Percentiles rank a stretch among this genome's conserved stretches.
Evolutionary conservation across 2,113 vertebrate genomes (phyloP).

Genomic region (Neolamprologus brichardi): DNA sequence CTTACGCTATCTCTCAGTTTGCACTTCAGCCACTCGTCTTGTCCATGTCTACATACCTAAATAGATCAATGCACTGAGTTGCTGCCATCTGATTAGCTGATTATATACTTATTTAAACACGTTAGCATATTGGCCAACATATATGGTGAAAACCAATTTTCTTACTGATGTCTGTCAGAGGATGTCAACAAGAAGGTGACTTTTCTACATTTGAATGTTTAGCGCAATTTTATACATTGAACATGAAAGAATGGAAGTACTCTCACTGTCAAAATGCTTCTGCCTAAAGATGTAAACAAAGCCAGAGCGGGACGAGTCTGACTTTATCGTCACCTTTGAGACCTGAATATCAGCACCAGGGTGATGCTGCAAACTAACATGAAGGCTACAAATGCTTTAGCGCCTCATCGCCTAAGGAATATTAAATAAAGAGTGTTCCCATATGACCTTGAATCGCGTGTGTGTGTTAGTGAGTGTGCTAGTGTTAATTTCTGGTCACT

Average conservation of each 20-base stretch:
- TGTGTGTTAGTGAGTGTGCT: neutral
- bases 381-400: neutral
- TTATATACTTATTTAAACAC: neutral
- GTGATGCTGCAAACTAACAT: neutral
- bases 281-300: neutral
- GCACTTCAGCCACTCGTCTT: neutral
- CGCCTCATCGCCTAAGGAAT: neutral
- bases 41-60: neutral
- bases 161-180: neutral
- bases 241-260: neutral
- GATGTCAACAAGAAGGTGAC: neutral
- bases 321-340: neutral
- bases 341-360: neutral
- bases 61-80: neutral
- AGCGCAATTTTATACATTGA: neutral
- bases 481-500: slow-evolving; percentile 18
- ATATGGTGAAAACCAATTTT: neutral
- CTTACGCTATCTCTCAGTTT: neutral
- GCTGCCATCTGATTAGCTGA: neutral
- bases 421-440: neutral
- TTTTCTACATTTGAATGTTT: neutral
- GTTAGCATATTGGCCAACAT: neutral
- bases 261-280: neutral
- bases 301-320: neutral
- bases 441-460: neutral